Evolutionary conservation across 2,888 invertebrate species (phyloP).

Genomic region (Heliconius aoede): DNA sequence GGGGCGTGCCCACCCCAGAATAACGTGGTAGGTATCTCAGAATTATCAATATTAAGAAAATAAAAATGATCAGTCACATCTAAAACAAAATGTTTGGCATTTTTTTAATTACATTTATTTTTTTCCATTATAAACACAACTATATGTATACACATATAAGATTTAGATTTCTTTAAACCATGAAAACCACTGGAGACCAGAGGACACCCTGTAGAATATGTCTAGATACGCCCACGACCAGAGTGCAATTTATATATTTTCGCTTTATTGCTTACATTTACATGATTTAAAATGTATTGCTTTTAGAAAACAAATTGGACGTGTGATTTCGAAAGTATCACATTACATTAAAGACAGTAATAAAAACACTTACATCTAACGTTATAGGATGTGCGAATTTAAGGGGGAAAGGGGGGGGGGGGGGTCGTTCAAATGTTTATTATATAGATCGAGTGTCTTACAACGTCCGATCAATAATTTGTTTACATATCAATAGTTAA

Average conservation of each 20-base stretch:
- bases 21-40: background rate
- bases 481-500: constrained; percentile 44
- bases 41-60: background rate
- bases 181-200: background rate
- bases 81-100: background rate
- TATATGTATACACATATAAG: too few relatives aligned
- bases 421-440: constrained; percentile 45
- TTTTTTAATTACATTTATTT: background rate
- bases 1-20: background rate
- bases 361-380: constrained; percentile 71
- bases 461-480: constrained; percentile 39
- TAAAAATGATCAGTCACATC: background rate
- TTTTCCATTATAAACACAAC: too few relatives aligned
- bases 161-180: too few relatives aligned
- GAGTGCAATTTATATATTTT: constrained; percentile 54
- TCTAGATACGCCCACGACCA: constrained; percentile 43
- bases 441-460: constrained; percentile 36
- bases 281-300: constrained; percentile 63
- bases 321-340: constrained; percentile 70
- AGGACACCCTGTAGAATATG: background rate
- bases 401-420: constrained; percentile 42
- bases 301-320: constrained; percentile 67
- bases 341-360: constrained; percentile 51
- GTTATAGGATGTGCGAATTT: constrained; percentile 63
- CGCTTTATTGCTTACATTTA: constrained; percentile 69